These are phyloP conservation scores for Peromyscus californicus DNA, from an alignment of 2,113 vertebrate species.

Conservation along the genomic window DNA sequence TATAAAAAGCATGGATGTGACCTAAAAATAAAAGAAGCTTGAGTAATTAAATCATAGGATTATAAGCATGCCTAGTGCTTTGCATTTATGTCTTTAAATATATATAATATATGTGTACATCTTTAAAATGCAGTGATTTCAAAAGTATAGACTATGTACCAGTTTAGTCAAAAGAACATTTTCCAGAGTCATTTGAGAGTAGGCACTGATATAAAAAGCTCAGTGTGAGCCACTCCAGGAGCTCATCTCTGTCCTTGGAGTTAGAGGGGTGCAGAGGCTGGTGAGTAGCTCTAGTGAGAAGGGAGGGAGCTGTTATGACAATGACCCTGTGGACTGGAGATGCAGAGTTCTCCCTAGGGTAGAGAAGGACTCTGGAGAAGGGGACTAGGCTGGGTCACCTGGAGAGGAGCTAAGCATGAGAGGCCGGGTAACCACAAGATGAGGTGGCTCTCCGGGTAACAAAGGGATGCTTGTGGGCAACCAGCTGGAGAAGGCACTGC, in stretches of 20 bases:
- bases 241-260: neutral
- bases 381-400: neutral
- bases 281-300: neutral
- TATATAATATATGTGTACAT: neutral
- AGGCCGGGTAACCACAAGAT: neutral
- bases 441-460: neutral
- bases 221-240: neutral
- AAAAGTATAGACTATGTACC: neutral
- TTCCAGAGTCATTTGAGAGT: neutral
- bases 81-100: neutral
- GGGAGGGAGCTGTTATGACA: neutral
- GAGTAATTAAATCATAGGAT: constrained; percentile 14
- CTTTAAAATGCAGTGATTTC: constrained; percentile 20
- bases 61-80: neutral
- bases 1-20: constrained; percentile 39
- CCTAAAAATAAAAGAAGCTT: constrained; percentile 20
- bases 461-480: neutral
- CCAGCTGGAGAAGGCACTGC: neutral
- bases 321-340: neutral
- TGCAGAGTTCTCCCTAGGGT: neutral
- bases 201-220: neutral
- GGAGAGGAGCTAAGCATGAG: neutral
- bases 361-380: neutral
- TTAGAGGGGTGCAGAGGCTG: neutral
- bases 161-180: neutral